A percentile compares a stretch with the other conserved stretches of the same genome.
Conservation (phyloP, 2,888 invertebrate genomes). For the Mythimna albipuncta region DNA sequence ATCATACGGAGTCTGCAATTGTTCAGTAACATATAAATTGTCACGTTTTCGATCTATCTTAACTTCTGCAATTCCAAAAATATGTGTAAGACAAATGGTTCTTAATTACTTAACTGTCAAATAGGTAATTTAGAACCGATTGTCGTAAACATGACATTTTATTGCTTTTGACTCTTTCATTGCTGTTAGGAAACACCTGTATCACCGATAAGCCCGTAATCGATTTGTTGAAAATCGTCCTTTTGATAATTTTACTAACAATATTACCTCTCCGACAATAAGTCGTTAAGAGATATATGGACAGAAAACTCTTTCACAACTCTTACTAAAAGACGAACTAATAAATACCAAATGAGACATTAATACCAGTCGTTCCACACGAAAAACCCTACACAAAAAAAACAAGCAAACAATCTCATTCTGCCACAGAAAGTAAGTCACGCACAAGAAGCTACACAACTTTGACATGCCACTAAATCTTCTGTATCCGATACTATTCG, state of each 20-base stretch:
- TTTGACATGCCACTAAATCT: slow-evolving; percentile 62
- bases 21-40: too few species aligned
- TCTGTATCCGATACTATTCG: slow-evolving; percentile 51
- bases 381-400: slow-evolving; percentile 16
- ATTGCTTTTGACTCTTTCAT: too few species aligned
- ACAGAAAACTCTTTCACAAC: slow-evolving; percentile 5
- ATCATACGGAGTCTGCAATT: too few species aligned
- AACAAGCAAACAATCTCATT: slow-evolving; percentile 37
- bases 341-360: slow-evolving; percentile 23
- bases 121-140: too few species aligned
- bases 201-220: background rate
- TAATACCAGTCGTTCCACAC: slow-evolving; percentile 27
- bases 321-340: background rate
- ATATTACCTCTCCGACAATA: background rate
- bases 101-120: too few species aligned
- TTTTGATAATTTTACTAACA: background rate
- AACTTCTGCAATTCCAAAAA: too few species aligned
- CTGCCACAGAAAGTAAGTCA: slow-evolving; percentile 44
- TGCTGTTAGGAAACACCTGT: too few species aligned
- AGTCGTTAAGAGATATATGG: background rate
- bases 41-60: too few species aligned
- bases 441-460: slow-evolving; percentile 55
- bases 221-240: background rate
- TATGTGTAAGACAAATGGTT: too few species aligned
- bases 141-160: too few species aligned